Percentiles rank a stretch among this genome's conserved stretches.
phyloP scores from a whole-genome alignment of 2,888 invertebrate genomes.

The Odontothrips loti region DNA sequence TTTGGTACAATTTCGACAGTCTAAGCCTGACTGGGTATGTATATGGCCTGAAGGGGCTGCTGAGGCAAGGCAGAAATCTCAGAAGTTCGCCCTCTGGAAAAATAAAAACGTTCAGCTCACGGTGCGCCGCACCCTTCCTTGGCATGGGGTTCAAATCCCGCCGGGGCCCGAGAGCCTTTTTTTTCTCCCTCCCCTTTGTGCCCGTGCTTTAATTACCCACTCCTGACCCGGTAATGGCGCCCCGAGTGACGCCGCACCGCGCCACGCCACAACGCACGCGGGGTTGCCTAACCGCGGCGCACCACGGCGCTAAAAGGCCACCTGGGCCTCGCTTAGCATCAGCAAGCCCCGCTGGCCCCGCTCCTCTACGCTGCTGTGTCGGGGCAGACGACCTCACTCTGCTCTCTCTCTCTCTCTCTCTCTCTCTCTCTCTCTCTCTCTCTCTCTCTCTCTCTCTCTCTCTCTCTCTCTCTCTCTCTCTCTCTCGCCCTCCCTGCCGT shows the following conservation, averaged over 20 bases:
- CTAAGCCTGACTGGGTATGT: too few relatives aligned
- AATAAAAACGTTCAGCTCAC: background rate
- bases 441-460: background rate
- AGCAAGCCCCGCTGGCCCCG: background rate
- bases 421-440: background rate
- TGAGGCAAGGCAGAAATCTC: too few relatives aligned
- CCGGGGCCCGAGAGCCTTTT: background rate
- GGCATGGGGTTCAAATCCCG: background rate
- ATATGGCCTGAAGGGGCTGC: too few relatives aligned
- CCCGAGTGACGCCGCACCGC: background rate
- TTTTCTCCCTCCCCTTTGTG: background rate
- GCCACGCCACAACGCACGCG: background rate
- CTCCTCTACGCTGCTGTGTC: background rate
- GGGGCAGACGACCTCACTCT: background rate
- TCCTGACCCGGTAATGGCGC: background rate
- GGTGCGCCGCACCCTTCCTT: background rate
- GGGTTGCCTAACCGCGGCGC: background rate
- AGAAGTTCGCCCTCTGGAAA: background rate
- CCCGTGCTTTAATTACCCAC: background rate
- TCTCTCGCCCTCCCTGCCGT: background rate
- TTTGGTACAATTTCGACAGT: too few relatives aligned
- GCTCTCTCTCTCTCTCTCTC: background rate
- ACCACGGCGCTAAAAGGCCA: conserved; percentile 8
- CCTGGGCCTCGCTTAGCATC: conserved; percentile 3
- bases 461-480: background rate